A percentile compares a stretch with the other conserved stretches of the same genome.
Conservation (phyloP, 2,888 invertebrate genomes). For the Ochropacha duplaris region DNA sequence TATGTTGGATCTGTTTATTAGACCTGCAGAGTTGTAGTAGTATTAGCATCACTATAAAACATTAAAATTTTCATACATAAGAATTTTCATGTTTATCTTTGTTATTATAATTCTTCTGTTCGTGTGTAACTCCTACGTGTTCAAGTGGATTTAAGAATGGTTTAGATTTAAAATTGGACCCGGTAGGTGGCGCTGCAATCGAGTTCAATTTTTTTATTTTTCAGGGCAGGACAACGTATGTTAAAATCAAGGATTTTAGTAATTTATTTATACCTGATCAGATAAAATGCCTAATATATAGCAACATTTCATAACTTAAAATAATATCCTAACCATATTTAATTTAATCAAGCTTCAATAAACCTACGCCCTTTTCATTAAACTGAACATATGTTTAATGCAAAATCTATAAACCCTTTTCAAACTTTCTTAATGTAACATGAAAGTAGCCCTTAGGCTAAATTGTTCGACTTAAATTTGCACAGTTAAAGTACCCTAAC, state of each 20-base stretch:
- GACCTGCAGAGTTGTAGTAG: constrained; percentile 81
- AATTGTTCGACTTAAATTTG: not conserved
- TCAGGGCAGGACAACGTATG: too few relatives aligned
- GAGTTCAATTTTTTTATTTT: too few relatives aligned
- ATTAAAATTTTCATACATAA: too few relatives aligned
- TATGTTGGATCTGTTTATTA: constrained; percentile 89
- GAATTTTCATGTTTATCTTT: too few relatives aligned
- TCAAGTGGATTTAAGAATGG: too few relatives aligned
- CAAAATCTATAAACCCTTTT: not conserved
- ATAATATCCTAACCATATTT: not conserved
- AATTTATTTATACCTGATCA: too few relatives aligned
- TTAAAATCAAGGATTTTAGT: too few relatives aligned
- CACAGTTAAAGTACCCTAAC: not conserved
- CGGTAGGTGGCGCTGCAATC: too few relatives aligned
- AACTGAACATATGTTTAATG: not conserved
- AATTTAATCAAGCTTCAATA: not conserved
- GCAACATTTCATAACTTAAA: not conserved
- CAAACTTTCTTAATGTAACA: not conserved
- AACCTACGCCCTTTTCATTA: not conserved
- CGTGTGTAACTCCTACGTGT: too few relatives aligned
- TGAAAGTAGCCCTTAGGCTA: not conserved
- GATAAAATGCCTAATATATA: not conserved
- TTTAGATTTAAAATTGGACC: too few relatives aligned
- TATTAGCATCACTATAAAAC: too few relatives aligned
- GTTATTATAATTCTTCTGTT: too few relatives aligned